Percentiles rank a stretch among this genome's conserved stretches.
Evolutionary conservation across 2,888 invertebrate genomes (phyloP).

Genomic region (Lordiphosa andalusiaca): DNA sequence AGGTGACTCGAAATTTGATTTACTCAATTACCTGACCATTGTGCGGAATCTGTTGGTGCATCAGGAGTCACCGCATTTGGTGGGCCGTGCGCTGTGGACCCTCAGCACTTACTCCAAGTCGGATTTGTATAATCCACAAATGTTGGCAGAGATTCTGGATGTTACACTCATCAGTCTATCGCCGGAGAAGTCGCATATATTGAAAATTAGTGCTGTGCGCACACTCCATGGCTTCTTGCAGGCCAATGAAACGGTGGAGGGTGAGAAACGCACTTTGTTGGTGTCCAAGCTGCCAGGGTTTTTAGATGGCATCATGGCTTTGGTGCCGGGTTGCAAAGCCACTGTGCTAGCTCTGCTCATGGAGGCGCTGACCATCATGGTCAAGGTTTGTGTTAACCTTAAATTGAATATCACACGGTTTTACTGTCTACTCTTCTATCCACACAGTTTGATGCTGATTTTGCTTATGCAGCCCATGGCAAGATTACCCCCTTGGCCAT

Average conservation of each 20-base stretch:
- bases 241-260: conserved; percentile 80
- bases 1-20: conserved; percentile 78
- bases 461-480: conserved; percentile 83
- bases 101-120: conserved; percentile 79
- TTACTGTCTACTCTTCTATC: background rate
- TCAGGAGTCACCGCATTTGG: conserved; percentile 76
- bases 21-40: conserved; percentile 78
- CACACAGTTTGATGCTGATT: conserved; percentile 82
- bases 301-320: conserved; percentile 81
- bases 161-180: conserved; percentile 76
- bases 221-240: conserved; percentile 80
- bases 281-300: conserved; percentile 82
- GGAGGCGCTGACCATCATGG: conserved; percentile 82
- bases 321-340: conserved; percentile 81
- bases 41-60: conserved; percentile 77
- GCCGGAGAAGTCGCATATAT: conserved; percentile 75
- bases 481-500: conserved; percentile 85
- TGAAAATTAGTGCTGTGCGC: conserved; percentile 78
- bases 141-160: conserved; percentile 77
- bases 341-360: conserved; percentile 82
- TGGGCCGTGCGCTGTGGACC: conserved; percentile 79
- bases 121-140: conserved; percentile 77
- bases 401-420: background rate
- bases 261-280: conserved; percentile 78
- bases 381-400: conserved; percentile 79